These are phyloP conservation scores for Proisotoma minuta DNA, from an alignment of 2,888 invertebrate genomes.

Conservation along the genomic window DNA sequence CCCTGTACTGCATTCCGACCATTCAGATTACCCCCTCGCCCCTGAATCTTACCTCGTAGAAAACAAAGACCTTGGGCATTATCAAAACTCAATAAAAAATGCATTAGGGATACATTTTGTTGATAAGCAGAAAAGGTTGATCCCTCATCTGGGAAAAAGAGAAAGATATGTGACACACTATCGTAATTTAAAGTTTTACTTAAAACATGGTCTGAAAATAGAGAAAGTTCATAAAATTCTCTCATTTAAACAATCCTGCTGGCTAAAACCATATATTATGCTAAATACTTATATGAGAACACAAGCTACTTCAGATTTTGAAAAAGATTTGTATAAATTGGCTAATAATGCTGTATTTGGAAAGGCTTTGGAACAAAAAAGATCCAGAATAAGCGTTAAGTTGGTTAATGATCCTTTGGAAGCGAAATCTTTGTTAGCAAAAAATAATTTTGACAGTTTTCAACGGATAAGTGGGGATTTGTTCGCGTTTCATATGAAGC, in stretches of 20 bases:
- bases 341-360: slow-evolving; percentile 21
- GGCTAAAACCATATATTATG: slow-evolving; percentile 17
- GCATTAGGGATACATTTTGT: not conserved
- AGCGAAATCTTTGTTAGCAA: not conserved
- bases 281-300: slow-evolving; percentile 15
- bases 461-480: slow-evolving; percentile 9
- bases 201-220: slow-evolving; percentile 10
- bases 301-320: slow-evolving; percentile 19
- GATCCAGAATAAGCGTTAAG: slow-evolving; percentile 7
- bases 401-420: slow-evolving; percentile 4
- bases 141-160: slow-evolving; percentile 11
- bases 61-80: not conserved
- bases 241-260: slow-evolving; percentile 10
- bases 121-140: slow-evolving; percentile 6
- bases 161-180: not conserved
- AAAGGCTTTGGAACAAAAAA: slow-evolving; percentile 17
- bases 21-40: slow-evolving; percentile 11
- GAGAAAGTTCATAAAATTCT: slow-evolving; percentile 10
- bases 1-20: not conserved
- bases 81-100: slow-evolving; percentile 12
- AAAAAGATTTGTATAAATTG: slow-evolving; percentile 23
- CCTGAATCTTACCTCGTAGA: not conserved
- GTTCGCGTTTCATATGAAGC: slow-evolving; percentile 10
- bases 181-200: slow-evolving; percentile 7
- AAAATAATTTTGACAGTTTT: slow-evolving; percentile 7